Conservation (phyloP, 2,888 invertebrate genomes). For the Eueremaeus valkanovi region DNA sequence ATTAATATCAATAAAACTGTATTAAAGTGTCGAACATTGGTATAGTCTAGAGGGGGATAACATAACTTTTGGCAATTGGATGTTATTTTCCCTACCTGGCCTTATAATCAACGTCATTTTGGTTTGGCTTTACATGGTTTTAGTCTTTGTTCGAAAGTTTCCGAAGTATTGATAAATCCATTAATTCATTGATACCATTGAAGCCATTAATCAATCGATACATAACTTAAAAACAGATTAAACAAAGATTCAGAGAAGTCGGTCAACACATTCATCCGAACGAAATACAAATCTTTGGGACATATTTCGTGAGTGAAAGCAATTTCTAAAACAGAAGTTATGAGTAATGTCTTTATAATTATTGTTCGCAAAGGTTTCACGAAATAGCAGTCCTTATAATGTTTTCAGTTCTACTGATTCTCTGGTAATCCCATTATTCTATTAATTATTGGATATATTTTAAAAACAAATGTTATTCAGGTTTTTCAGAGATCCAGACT, state of each 20-base stretch:
- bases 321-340: not conserved
- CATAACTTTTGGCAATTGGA: constrained; percentile 77
- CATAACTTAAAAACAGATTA: not conserved
- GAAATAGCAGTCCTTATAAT: constrained; percentile 1
- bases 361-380: constrained; percentile 1
- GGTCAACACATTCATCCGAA: constrained; percentile 39
- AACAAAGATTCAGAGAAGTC: not conserved
- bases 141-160: constrained; percentile 44
- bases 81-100: constrained; percentile 77
- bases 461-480: not conserved
- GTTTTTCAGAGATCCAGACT: constrained; percentile 33
- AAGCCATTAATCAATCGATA: no score
- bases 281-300: constrained; percentile 41
- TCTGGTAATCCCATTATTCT: not conserved
- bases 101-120: constrained; percentile 73
- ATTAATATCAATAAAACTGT: not conserved
- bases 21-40: not conserved
- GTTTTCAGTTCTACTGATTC: not conserved
- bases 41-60: constrained; percentile 53
- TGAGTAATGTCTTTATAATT: not conserved
- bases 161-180: constrained; percentile 4
- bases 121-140: constrained; percentile 71
- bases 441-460: not conserved
- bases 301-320: constrained; percentile 39
- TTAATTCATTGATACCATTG: no score